phyloP scores from a whole-genome alignment of 2,888 invertebrate genomes.

The Pterostichus niger region DNA sequence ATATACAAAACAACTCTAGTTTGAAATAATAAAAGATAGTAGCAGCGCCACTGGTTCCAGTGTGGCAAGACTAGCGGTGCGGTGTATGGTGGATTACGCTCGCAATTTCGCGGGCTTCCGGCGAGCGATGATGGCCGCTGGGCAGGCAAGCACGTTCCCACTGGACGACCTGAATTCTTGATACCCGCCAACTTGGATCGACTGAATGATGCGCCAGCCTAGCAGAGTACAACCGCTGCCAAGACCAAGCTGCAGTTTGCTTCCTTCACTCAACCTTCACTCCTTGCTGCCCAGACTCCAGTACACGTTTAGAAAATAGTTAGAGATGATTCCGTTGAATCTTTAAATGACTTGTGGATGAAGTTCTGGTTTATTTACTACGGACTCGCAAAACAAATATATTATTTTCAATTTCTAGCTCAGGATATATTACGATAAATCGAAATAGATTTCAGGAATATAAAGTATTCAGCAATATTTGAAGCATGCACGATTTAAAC shows the following conservation, averaged over 20 bases:
- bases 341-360: constrained; percentile 19
- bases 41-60: neutral
- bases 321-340: constrained; percentile 5
- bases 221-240: neutral
- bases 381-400: neutral
- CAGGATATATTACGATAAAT: neutral
- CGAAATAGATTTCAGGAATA: neutral
- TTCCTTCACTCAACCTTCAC: neutral
- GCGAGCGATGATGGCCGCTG: constrained; percentile 32
- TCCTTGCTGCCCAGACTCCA: neutral
- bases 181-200: constrained; percentile 11
- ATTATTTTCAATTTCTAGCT: constrained; percentile 8
- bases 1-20: too few species aligned
- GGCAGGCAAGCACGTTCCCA: constrained; percentile 57
- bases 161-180: constrained; percentile 57
- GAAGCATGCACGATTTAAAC: too few species aligned
- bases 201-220: neutral
- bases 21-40: neutral
- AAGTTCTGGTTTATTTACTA: neutral
- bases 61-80: too few species aligned
- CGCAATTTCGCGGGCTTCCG: constrained; percentile 60
- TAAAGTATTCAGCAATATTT: too few species aligned
- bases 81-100: constrained; percentile 49
- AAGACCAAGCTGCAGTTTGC: neutral
- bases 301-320: neutral